phyloP scores from a whole-genome alignment of 2,113 vertebrate species.

The Turnix velox region DNA sequence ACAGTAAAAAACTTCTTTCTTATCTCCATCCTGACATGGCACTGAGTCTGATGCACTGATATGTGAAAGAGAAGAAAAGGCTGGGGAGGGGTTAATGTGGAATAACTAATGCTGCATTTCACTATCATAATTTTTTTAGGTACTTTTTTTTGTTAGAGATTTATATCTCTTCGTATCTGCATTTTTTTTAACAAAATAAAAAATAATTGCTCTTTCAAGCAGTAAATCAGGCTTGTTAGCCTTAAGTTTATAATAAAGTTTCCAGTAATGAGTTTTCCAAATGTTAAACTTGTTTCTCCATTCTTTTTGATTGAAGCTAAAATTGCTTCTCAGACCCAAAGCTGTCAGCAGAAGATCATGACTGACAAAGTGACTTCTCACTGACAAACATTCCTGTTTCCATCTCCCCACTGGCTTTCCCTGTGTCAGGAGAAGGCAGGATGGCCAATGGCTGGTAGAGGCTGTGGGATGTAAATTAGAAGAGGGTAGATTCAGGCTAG shows the following conservation, averaged over 20 bases:
- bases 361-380: neutral
- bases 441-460: rapidly evolving
- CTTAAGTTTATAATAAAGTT: constrained; percentile 45
- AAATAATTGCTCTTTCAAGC: neutral
- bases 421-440: neutral
- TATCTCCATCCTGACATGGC: no score
- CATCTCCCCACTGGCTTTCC: rapidly evolving
- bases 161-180: neutral
- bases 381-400: rapidly evolving
- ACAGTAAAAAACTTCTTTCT: no score
- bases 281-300: constrained; percentile 47
- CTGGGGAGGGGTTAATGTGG: neutral
- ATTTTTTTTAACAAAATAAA: constrained; percentile 2
- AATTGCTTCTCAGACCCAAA: constrained; percentile 6
- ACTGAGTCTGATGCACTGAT: neutral
- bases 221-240: constrained; percentile 32
- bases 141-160: no score
- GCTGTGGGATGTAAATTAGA: no score
- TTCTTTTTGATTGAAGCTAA: constrained; percentile 32
- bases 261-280: constrained; percentile 50
- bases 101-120: neutral
- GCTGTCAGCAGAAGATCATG: neutral
- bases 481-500: no score
- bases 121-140: neutral
- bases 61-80: neutral